A percentile compares a stretch with the other conserved stretches of the same genome.
Evolutionary conservation across 2,797 vertebrate species (phyloP).

Genomic region (Coluber constrictor): DNA sequence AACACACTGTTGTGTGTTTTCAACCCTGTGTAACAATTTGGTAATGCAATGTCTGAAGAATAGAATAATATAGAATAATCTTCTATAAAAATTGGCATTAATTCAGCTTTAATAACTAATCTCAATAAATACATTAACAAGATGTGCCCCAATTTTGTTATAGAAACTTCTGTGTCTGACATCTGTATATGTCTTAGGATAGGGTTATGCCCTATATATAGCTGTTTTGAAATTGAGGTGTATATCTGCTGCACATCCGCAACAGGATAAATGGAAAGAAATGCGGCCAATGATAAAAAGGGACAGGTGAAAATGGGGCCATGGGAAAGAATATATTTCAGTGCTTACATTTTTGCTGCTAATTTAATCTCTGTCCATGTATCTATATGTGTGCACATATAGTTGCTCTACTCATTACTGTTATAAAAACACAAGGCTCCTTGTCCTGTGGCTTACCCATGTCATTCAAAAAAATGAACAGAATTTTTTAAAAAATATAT

Average conservation of each 20-base stretch:
- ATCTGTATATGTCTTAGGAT: slow-evolving; percentile 63
- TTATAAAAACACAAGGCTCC: neutral
- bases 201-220: slow-evolving; percentile 59
- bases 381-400: neutral
- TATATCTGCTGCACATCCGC: slow-evolving; percentile 32
- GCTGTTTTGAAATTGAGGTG: slow-evolving; percentile 44
- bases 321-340: neutral
- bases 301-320: slow-evolving; percentile 15
- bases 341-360: neutral
- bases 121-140: slow-evolving; percentile 68
- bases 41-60: slow-evolving; percentile 68
- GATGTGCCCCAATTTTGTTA: slow-evolving; percentile 47
- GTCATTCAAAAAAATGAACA: neutral
- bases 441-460: neutral
- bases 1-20: fast-evolving
- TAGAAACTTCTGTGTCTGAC: slow-evolving; percentile 69
- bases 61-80: too few relatives aligned
- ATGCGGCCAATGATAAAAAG: slow-evolving; percentile 27
- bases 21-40: slow-evolving; percentile 73
- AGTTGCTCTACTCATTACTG: neutral
- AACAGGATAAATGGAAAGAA: slow-evolving; percentile 33
- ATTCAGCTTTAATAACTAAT: slow-evolving; percentile 66
- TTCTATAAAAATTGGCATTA: slow-evolving; percentile 74
- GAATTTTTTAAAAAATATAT: neutral
- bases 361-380: neutral